Conservation (phyloP, 2,113 vertebrate species). For the Galeopterus variegatus region DNA sequence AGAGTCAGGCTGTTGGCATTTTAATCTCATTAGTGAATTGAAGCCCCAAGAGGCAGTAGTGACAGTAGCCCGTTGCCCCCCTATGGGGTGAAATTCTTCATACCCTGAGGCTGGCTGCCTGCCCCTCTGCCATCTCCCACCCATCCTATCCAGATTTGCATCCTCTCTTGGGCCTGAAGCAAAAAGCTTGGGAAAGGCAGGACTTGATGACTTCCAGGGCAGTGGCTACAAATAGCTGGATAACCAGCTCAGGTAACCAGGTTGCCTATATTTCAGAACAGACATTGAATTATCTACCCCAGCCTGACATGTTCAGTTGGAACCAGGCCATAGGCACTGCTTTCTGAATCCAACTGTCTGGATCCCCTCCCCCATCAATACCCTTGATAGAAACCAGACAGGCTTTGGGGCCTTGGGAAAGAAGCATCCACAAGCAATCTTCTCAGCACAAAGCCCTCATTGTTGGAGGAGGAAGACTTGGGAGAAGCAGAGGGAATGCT, state of each 20-base stretch:
- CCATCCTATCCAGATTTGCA: conserved; percentile 13
- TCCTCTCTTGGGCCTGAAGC: background rate
- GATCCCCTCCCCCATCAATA: conserved; percentile 27
- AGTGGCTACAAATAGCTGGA: conserved; percentile 27
- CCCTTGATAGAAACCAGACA: conserved; percentile 78
- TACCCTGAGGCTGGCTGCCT: background rate
- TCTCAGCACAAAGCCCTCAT: conserved; percentile 87
- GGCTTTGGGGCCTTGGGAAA: conserved; percentile 74
- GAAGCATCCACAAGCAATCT: conserved; percentile 76
- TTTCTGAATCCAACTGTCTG: conserved; percentile 64
- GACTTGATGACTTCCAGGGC: conserved; percentile 10
- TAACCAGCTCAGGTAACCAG: conserved; percentile 63
- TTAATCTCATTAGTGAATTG: conserved; percentile 80
- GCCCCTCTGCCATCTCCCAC: background rate
- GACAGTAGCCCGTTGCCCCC: background rate
- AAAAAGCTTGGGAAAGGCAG: background rate
- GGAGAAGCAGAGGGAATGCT: conserved; percentile 81
- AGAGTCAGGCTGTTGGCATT: conserved; percentile 68
- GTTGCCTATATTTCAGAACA: conserved; percentile 54
- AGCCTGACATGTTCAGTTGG: conserved; percentile 68
- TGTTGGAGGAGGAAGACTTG: conserved; percentile 87
- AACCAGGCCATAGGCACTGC: conserved; percentile 54
- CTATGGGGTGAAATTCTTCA: conserved; percentile 47
- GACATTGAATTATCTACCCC: conserved; percentile 46
- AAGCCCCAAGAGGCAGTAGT: conserved; percentile 62